Base-by-base conservation (phyloP, 2,113 vertebrate species). In the Siniperca chuatsi region DNA sequence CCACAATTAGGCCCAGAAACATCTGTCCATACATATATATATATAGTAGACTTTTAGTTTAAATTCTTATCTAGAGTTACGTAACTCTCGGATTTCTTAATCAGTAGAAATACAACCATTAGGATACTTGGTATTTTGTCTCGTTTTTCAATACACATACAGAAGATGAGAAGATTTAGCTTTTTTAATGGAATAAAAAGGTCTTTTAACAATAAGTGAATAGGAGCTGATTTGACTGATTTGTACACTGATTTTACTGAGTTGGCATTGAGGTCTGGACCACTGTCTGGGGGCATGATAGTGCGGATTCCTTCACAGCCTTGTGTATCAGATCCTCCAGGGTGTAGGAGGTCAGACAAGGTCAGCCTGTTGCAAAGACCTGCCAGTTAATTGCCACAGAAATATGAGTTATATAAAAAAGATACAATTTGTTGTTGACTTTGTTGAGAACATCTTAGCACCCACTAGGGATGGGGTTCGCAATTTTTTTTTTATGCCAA, bases 281-380 rank as follows among this genome's bases (percentile, higher is more conserved):
- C 29, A 2, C 8, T 75, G 57, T 83, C 75, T 29, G 61, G 13
- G 78, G 70, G 35, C 66, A 68, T 70, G 75, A 78, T 68, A 18
- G 75, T 86, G 72, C 85, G 23, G 69, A 89, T 87, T 89, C 78
- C 54, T 85, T 62, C 60, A 75, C 42, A 66, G 72, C 37, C 52
- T 33, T 71, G 21, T 82, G 79, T 70, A 83, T 72, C 80, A 70
- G 46, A 20, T 64, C 58, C 66, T 64, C 58, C 66, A 82, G 70
- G 69, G 54, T 86, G 81, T 87, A 84, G 79, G 78, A 78, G 83
- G 85, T 78, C 55, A 76, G 69, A 82, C 62, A 12, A 81, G 75
- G 79, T 83, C 82, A 78, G 78, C 23, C 37, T 6, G 58, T 46
- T 75, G 46, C 40, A 78, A 58, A 40, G 25, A 60, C 40, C 1